These are phyloP conservation scores for Drosophila differens DNA, from an alignment of 2,888 invertebrate genomes.

Conservation along the genomic window DNA sequence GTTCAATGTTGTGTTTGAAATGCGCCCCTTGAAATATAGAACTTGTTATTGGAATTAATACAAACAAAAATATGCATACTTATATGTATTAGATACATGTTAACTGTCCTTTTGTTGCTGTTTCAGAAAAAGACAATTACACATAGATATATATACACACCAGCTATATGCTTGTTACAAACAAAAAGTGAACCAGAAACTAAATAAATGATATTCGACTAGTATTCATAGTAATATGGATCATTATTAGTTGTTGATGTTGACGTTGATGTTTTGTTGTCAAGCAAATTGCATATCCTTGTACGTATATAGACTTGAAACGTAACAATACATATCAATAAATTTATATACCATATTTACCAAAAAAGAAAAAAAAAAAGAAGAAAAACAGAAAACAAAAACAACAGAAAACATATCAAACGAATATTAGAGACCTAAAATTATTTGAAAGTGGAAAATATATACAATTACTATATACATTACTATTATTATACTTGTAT, in stretches of 20 bases:
- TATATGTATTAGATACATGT: constrained; percentile 36
- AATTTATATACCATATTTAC: constrained; percentile 56
- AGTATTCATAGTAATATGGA: constrained; percentile 12
- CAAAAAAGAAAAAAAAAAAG: constrained; percentile 4
- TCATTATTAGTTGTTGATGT: constrained; percentile 21
- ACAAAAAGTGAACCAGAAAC: constrained; percentile 21
- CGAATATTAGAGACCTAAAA: constrained; percentile 19
- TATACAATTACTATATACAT: constrained; percentile 21
- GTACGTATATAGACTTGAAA: constrained; percentile 81
- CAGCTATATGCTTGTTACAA: constrained; percentile 41
- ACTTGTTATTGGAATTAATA: constrained; percentile 41
- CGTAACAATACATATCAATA: constrained; percentile 82
- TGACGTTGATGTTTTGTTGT: constrained; percentile 27
- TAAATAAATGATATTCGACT: constrained; percentile 13
- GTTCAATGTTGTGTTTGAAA: constrained; percentile 51
- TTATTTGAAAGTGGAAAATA: constrained; percentile 18
- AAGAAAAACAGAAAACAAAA: background rate
- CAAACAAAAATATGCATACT: constrained; percentile 1
- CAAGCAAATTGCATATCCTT: constrained; percentile 52
- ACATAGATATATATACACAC: background rate
- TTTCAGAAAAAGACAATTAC: constrained; percentile 23
- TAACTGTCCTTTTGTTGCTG: constrained; percentile 66
- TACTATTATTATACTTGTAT: constrained; percentile 43
- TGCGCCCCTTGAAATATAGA: constrained; percentile 13
- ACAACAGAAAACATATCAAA: constrained; percentile 32